Evolutionary conservation across 1,140 invertebrate genomes (phyloP), one percentile per base, ranked within the genome.

Genomic region (Branchinecta lynchi): DNA sequence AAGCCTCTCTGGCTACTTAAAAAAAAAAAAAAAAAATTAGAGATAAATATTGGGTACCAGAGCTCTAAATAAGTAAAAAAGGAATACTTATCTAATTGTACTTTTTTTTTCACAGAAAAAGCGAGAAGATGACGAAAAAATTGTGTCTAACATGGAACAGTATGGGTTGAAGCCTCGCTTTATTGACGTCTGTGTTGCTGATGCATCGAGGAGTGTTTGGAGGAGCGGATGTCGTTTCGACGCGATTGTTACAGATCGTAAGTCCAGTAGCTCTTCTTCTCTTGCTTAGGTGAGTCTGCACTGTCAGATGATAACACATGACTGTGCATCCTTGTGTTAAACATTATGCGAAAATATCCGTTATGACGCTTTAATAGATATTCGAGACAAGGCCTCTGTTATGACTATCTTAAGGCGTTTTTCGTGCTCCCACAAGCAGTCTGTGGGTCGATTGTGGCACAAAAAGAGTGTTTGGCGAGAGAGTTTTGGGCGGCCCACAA

Each of bases 221-320:
- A 84, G 83, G 71, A 74, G 83, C 3, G 75, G 82, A 17, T 76
- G 90, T 17, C 77, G 79, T 73, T 86, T 95, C 74, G 91, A 96
- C 80, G 85, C 90, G 66, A 92, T 95, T 71, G 87, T 98, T 67
- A 95, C 93, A 66, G 94, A 97, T 81, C 94, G 93, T 96, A 84
- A 86, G 89, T 86, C 21, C 69, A 68, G 71, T 12, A 21, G 60
- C 44, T 17, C 9, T 60, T 20, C 44, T 68, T 68, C 6, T n/a
- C 66, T 69, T 68, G 68, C 60, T 66, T 67, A 68, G 69, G 69
- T 65, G 68, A 45, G 5, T 5, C 32, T 32, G 32, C 32, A 32
- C 32, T 32, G 32, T 32, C 32, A 32, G 69, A 44, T 70, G 71
- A 44, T 66, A 8, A 65, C 3, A 65, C 12, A 3, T 17, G n/a